Percentiles rank a stretch among this genome's conserved stretches.
Evolutionary conservation across 2,888 invertebrate species (phyloP).

Genomic region (Reticulitermes lucifugus): DNA sequence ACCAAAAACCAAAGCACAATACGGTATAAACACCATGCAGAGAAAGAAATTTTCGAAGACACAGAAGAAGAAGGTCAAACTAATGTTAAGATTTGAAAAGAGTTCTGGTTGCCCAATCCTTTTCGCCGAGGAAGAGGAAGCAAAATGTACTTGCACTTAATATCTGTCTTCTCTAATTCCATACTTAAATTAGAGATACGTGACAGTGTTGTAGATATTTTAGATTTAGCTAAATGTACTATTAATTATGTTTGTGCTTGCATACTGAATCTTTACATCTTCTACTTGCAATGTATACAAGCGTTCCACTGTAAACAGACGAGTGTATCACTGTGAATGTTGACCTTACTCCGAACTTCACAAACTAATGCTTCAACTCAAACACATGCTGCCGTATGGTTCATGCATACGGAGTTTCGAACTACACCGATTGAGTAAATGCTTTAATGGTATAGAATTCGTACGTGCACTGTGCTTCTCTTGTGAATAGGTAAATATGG

Average conservation of each 20-base stretch:
- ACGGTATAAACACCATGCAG: too few relatives aligned
- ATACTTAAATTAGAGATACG: too few relatives aligned
- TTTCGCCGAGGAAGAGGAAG: too few relatives aligned
- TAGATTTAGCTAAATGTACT: too few relatives aligned
- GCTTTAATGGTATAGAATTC: not conserved
- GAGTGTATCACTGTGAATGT: constrained; percentile 29
- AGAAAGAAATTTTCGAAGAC: too few relatives aligned
- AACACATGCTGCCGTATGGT: constrained; percentile 20
- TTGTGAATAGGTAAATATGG: not conserved
- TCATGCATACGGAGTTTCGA: not conserved
- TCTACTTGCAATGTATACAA: not conserved
- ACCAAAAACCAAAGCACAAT: too few relatives aligned
- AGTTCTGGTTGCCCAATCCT: too few relatives aligned
- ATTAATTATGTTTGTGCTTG: not conserved
- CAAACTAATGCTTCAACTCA: constrained; percentile 28
- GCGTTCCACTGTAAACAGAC: not conserved
- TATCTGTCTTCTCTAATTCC: too few relatives aligned
- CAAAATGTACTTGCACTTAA: too few relatives aligned
- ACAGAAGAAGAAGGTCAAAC: too few relatives aligned
- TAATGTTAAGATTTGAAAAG: too few relatives aligned
- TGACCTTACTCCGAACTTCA: constrained; percentile 24
- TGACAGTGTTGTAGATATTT: too few relatives aligned
- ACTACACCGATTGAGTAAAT: not conserved
- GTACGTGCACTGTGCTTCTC: not conserved
- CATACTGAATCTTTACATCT: not conserved